phyloP scores from a whole-genome alignment of 2,797 vertebrate genomes.

The Serranus cabrilla region DNA sequence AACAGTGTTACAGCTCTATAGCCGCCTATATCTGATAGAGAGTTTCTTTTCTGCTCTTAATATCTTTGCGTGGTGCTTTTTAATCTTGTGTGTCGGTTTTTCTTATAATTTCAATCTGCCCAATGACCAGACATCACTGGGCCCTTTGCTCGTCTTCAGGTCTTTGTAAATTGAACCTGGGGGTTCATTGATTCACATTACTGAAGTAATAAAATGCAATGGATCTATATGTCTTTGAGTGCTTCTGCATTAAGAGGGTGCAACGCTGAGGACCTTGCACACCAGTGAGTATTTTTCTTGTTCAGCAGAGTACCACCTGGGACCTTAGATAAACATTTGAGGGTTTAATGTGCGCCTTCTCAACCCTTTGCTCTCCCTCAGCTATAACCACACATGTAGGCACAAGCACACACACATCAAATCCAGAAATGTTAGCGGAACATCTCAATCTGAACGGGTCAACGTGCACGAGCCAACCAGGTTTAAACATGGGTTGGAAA shows the following conservation, averaged over 20 bases:
- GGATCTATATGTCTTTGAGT: constrained; percentile 10
- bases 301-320: constrained; percentile 63
- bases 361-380: constrained; percentile 40
- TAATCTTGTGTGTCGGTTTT: background rate
- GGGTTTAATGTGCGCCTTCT: constrained; percentile 60
- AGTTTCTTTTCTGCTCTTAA: background rate
- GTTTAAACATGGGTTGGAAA: background rate
- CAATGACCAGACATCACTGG: background rate
- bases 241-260: constrained; percentile 15
- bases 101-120: background rate
- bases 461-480: constrained; percentile 3
- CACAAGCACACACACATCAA: constrained; percentile 25
- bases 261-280: constrained; percentile 38
- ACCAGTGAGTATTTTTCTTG: constrained; percentile 62
- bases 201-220: background rate
- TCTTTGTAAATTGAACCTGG: constrained; percentile 6
- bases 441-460: constrained; percentile 18
- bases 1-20: too few species aligned
- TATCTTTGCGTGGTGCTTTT: constrained; percentile 1
- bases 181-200: constrained; percentile 2
- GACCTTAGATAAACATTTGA: constrained; percentile 76
- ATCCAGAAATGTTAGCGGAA: constrained; percentile 21
- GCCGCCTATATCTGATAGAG: background rate
- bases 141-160: background rate
- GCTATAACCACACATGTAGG: constrained; percentile 39